Conservation (phyloP, 2,888 invertebrate species). For the Neria commutata region DNA sequence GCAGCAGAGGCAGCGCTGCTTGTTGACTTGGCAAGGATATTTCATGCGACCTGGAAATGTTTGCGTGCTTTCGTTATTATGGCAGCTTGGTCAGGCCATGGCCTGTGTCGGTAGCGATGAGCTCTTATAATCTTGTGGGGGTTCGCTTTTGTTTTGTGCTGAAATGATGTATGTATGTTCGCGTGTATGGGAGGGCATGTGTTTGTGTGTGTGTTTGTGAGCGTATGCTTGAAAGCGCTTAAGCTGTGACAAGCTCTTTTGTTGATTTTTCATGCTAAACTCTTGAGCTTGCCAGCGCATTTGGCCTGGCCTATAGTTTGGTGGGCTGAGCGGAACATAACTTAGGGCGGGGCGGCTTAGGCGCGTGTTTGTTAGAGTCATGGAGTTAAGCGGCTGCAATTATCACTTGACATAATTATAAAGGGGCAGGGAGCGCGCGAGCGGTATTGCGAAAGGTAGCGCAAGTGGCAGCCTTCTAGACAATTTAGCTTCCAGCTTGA, state of each 20-base stretch:
- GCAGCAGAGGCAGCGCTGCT: too few species aligned
- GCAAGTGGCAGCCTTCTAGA: background rate
- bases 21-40: too few species aligned
- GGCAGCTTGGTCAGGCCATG: background rate
- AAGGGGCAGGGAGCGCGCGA: slow-evolving; percentile 12
- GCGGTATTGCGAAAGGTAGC: background rate
- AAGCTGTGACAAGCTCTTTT: slow-evolving; percentile 7
- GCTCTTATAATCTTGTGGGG: background rate
- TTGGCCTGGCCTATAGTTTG: background rate
- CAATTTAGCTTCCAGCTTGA: background rate
- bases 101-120: background rate
- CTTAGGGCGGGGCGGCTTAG: background rate
- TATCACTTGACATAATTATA: slow-evolving; percentile 56
- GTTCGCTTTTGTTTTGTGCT: slow-evolving; percentile 1
- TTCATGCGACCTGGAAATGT: too few species aligned
- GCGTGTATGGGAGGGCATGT: too few species aligned
- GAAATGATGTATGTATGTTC: background rate
- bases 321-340: background rate
- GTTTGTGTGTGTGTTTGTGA: slow-evolving; percentile 1
- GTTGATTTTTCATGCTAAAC: too few species aligned
- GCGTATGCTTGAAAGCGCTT: slow-evolving; percentile 21
- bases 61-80: background rate
- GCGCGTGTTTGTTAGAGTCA: slow-evolving; percentile 33
- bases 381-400: slow-evolving; percentile 49
- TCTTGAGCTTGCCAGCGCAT: background rate